Conservation (phyloP, 2,797 vertebrate genomes). For the Pagetopsis macropterus region DNA sequence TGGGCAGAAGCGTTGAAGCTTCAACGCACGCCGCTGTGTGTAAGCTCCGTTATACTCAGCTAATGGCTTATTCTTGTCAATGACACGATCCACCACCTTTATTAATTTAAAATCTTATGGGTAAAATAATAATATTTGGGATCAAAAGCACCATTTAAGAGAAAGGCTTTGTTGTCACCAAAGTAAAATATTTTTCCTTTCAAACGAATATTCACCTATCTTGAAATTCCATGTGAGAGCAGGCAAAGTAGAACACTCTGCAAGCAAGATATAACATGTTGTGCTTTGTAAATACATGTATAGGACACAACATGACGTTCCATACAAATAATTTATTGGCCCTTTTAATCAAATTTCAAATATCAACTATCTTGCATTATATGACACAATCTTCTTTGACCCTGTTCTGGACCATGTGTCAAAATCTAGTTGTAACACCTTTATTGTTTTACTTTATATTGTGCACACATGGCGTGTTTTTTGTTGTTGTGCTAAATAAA, state of each 20-base stretch:
- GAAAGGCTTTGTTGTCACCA: neutral
- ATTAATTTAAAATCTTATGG: constrained; percentile 6
- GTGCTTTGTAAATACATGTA: neutral
- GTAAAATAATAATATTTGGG: neutral
- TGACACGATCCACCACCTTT: neutral
- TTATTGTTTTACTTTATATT: neutral
- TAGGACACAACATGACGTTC: neutral
- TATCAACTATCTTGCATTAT: neutral
- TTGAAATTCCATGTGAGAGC: neutral
- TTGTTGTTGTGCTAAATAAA: constrained; percentile 1
- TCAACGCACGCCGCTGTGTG: no score
- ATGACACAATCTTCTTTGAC: neutral
- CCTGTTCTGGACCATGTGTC: neutral
- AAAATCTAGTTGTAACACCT: neutral
- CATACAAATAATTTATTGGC: neutral
- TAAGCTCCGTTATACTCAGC: neutral
- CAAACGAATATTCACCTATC: neutral
- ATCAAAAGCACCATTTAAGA: neutral
- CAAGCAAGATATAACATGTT: neutral
- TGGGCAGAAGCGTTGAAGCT: no score
- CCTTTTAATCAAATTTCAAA: neutral
- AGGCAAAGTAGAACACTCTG: neutral
- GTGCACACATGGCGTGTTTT: neutral
- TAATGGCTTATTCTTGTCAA: constrained; percentile 8
- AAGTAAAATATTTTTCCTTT: constrained; percentile 5